Conservation (phyloP, 2,113 vertebrate species). For the Brevimyrus niger region DNA sequence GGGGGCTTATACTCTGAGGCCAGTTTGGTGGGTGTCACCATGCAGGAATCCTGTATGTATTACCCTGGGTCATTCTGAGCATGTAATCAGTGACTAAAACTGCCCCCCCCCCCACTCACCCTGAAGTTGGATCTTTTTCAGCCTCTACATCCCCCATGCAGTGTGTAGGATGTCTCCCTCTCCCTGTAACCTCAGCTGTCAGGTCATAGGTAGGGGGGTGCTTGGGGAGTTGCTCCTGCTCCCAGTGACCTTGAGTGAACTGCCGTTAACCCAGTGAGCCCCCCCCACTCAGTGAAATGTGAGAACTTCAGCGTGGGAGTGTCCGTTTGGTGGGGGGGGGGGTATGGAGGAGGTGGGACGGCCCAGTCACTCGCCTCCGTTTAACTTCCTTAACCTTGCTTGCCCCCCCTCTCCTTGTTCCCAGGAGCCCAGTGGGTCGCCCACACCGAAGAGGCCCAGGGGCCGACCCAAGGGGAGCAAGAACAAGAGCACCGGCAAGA, state of each 20-base stretch:
- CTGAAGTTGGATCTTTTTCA: background rate
- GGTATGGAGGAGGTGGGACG: background rate
- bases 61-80: background rate
- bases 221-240: background rate
- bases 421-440: slow-evolving; percentile 85
- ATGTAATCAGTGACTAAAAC: background rate
- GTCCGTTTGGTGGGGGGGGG: background rate
- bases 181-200: background rate
- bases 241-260: background rate
- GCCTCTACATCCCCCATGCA: background rate
- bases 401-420: background rate
- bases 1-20: background rate
- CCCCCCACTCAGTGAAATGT: background rate
- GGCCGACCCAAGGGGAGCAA: slow-evolving; percentile 93
- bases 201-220: background rate
- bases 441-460: slow-evolving; percentile 84
- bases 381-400: background rate
- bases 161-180: background rate
- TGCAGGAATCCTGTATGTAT: background rate
- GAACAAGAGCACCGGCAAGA: slow-evolving; percentile 76
- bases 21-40: background rate
- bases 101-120: background rate
- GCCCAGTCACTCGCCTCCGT: background rate
- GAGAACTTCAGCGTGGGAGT: background rate
- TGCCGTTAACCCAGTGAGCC: background rate